Conservation (phyloP, 2,113 vertebrate genomes). For the Camarhynchus parvulus region DNA sequence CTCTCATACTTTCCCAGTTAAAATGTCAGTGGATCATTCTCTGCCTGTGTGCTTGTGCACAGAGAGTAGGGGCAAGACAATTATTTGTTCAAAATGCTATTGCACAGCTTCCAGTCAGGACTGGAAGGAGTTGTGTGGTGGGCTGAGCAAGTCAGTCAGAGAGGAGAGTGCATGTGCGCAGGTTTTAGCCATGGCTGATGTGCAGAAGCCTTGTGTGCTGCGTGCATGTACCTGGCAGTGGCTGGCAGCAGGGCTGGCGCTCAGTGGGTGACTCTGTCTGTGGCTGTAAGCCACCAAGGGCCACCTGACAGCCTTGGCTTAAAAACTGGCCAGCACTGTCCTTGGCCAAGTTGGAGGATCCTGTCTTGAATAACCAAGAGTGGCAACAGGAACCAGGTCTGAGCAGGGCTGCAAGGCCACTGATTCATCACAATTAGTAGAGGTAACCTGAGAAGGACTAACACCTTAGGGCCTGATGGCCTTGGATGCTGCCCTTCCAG, state of each 20-base stretch:
- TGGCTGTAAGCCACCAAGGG: neutral
- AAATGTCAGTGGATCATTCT: neutral
- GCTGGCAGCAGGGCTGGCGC: neutral
- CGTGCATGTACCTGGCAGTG: fast-evolving
- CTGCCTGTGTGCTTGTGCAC: neutral
- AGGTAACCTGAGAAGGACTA: neutral
- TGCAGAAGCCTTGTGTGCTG: neutral
- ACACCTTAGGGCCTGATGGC: neutral
- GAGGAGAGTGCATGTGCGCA: neutral
- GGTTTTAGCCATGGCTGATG: neutral
- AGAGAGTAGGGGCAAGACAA: neutral
- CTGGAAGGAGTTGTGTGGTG: neutral
- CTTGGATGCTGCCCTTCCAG: too few relatives aligned
- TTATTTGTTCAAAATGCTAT: neutral
- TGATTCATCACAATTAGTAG: fast-evolving
- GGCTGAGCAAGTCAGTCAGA: neutral
- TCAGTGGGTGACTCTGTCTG: fast-evolving
- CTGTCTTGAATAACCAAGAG: neutral
- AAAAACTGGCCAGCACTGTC: neutral
- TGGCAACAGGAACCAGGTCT: neutral
- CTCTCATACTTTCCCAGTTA: neutral
- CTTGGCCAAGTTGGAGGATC: neutral
- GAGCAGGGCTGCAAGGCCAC: neutral
- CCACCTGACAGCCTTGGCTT: neutral
- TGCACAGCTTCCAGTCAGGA: neutral